Evolutionary conservation across 2,797 vertebrate species (phyloP), one percentile per base, ranked within the genome.

Genomic region (Ara ararauna): DNA sequence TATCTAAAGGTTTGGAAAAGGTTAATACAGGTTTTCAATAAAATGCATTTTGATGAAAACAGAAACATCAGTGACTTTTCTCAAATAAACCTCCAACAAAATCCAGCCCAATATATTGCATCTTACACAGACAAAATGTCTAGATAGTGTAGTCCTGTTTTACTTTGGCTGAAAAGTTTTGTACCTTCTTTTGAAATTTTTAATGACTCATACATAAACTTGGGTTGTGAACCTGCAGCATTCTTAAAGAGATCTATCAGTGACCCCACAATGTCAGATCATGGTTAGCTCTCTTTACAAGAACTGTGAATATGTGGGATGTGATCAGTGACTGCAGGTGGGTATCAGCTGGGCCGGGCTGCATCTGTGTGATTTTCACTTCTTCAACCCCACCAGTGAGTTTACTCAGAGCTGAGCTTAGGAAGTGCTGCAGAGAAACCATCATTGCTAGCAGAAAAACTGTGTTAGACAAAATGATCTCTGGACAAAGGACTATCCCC

Each of bases 401-500:
- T n/a, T 62, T 45, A 10, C 21, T 32, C n/a, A 22, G 36, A 34
- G 40, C 12, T 21, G 34, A 78, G 42, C 11, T 47, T 9, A 47
- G 74, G 38, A 34, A 73, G 21, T 3, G 6, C 44, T 3, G 4
- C 51, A 23, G 53, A 48, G 61, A 42, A 53, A 36, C 34, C 2
- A 0, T 16, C 18, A 11, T 11, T 61, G 23, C 32, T 32, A 11
- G 19, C 1, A n/a, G 16, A n/a, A 22, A 54, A 62, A 15, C 2
- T 1, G 0, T 3, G 24, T 19, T 30, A 50, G n/a, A 9, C 11
- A 38, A 45, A 44, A 38, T 2, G 9, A 18, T 5, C 12, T 40
- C n/a, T 17, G 38, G 30, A 6, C 16, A 7, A 19, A 45, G n/a
- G 62, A 14, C 32, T 8, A 17, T 36, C 24, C 48, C 40, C 64